A percentile compares a stretch with the other conserved stretches of the same genome.
These are phyloP conservation scores for Struthio camelus DNA, from an alignment of 2,113 vertebrate genomes.

Conservation along the genomic window DNA sequence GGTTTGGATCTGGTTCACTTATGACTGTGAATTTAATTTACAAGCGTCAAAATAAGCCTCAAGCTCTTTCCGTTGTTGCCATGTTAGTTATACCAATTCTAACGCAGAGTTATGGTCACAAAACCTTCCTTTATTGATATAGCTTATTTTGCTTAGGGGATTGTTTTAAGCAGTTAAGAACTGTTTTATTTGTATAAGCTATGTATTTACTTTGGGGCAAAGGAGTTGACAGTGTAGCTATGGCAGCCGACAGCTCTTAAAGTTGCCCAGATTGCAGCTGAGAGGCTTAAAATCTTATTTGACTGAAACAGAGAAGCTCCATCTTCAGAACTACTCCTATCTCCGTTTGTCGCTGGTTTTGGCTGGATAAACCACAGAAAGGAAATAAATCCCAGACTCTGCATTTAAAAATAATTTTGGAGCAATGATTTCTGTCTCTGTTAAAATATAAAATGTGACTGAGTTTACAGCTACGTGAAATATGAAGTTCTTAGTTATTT, in stretches of 20 bases:
- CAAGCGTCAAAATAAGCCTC: background rate
- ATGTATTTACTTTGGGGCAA: background rate
- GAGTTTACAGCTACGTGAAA: background rate
- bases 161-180: constrained; percentile 11
- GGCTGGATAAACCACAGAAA: background rate
- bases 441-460: background rate
- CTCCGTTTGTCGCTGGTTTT: background rate
- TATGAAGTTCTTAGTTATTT: background rate
- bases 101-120: background rate
- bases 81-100: background rate
- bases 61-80: background rate
- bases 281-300: background rate
- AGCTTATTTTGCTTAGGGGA: background rate
- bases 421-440: background rate
- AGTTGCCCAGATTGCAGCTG: background rate
- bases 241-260: background rate
- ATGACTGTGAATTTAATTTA: background rate
- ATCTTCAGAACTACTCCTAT: background rate
- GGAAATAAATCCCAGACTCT: background rate
- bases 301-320: background rate
- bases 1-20: background rate
- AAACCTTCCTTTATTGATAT: background rate
- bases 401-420: background rate
- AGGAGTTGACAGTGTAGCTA: background rate
- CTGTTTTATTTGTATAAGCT: background rate